Evolutionary conservation across 2,888 invertebrate genomes (phyloP), one percentile per base, ranked within the genome.

Genomic region (Rhagium mordax): DNA sequence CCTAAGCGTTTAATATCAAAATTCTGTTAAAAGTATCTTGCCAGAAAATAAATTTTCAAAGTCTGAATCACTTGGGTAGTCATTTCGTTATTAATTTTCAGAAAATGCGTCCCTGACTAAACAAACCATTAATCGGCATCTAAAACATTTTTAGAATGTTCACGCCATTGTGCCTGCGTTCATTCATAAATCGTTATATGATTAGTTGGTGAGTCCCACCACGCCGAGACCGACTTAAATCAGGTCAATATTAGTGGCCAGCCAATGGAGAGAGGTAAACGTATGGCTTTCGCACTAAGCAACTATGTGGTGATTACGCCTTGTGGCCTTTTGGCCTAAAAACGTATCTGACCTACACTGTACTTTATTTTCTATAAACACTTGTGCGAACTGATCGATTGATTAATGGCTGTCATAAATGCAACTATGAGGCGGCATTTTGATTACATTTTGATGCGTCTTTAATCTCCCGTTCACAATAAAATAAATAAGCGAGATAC

Each of bases 321-420:
- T 61, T 71, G 55, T 86, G 85, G 84, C 86, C 86, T 86, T 86
- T 85, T 85, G 86, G 82, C 85, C 86, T 86, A 84, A 85, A 86
- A 85, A 85, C 84, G 75, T 74, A 72, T 76, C 72, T 82, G 82
- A 83, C 83, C 82, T 82, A 82, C 82, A 82, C 81, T 79, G 66
- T 70, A 70, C 70, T 70, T 68, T 62, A 73, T 78, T 78, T 78
- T 77, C 77, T 78, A 75, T 74, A 77, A 77, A 73, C 73, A 75
- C 74, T 75, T 57, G 29, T 47, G 47, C 24, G 47, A 47, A 48
- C 18, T 21, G 41, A 41, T 41, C 57, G 53, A 47, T 55, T 51
- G 51, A 51, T 51, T 51, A 51, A 51, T 51, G 20, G 18, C 1
- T 18, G 51, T 51, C 41, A 10, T 41, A 18, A 51, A 16, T 16